These are phyloP conservation scores for Notodonta ziczac DNA, from an alignment of 2,888 invertebrate species.

Conservation along the genomic window DNA sequence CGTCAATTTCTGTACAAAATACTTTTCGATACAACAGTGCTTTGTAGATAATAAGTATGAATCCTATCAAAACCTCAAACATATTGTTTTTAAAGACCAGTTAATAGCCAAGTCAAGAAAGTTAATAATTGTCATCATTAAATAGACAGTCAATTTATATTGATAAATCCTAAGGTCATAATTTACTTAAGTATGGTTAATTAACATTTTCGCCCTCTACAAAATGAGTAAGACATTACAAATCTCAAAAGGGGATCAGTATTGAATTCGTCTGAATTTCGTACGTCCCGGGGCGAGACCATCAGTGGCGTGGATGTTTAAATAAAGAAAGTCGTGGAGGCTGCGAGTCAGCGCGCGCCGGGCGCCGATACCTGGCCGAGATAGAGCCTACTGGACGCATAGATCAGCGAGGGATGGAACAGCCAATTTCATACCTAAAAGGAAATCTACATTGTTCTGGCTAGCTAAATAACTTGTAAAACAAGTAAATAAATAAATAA, in stretches of 20 bases:
- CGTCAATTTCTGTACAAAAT: too few species aligned
- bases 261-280: slow-evolving; percentile 2
- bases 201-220: neutral
- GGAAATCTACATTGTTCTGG: too few species aligned
- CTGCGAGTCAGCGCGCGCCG: slow-evolving; percentile 10
- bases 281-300: neutral
- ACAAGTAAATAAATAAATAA: too few species aligned
- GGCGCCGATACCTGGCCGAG: slow-evolving; percentile 24
- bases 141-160: too few species aligned
- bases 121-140: too few species aligned
- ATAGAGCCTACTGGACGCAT: slow-evolving; percentile 23
- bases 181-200: neutral
- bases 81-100: too few species aligned
- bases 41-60: too few species aligned
- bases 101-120: too few species aligned
- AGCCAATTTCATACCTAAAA: too few species aligned
- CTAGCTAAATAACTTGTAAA: too few species aligned
- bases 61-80: too few species aligned
- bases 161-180: neutral
- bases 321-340: slow-evolving; percentile 19
- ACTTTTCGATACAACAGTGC: too few species aligned
- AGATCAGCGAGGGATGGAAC: neutral
- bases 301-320: slow-evolving; percentile 14
- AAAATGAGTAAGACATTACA: slow-evolving; percentile 1
- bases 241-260: slow-evolving; percentile 2